These are phyloP conservation scores for Brienomyrus longianalis DNA, from an alignment of 2,113 vertebrate genomes.

Conservation along the genomic window DNA sequence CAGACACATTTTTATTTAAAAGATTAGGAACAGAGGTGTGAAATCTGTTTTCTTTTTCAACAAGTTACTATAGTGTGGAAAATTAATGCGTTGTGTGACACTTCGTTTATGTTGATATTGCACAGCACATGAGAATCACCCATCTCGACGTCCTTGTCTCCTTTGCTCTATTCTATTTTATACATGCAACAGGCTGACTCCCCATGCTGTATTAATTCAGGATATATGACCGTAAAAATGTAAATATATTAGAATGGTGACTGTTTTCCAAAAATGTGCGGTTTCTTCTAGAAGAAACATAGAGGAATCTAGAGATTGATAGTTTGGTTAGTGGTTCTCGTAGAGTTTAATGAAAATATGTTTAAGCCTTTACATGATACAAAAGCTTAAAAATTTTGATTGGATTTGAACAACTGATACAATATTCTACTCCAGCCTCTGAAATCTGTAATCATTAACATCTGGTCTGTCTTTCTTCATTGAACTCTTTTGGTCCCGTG, in stretches of 20 bases:
- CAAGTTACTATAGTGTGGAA: conserved; percentile 44
- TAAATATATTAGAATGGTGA: not conserved
- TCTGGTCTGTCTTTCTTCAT: conserved; percentile 61
- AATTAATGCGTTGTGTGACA: conserved; percentile 42
- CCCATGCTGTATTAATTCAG: not conserved
- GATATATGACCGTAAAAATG: conserved; percentile 6
- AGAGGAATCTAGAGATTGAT: conserved; percentile 64
- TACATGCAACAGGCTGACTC: not conserved
- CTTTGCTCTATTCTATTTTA: not conserved
- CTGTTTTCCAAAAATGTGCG: conserved; percentile 24
- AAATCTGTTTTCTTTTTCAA: conserved; percentile 69
- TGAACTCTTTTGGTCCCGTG: conserved; percentile 59
- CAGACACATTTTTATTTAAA: conserved; percentile 49
- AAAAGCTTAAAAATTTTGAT: conserved; percentile 29
- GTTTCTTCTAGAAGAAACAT: conserved; percentile 51
- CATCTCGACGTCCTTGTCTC: not conserved
- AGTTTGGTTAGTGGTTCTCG: conserved; percentile 63
- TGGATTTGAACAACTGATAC: conserved; percentile 22
- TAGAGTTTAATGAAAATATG: conserved; percentile 53
- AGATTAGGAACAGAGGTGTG: conserved; percentile 51
- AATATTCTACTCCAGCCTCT: conserved; percentile 43
- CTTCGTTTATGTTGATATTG: conserved; percentile 32
- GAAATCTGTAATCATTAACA: conserved; percentile 72
- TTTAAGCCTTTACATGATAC: conserved; percentile 43
- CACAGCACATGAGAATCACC: conserved; percentile 14